These are phyloP conservation scores for Ruditapes philippinarum DNA, from an alignment of 1,140 invertebrate species.

Conservation along the genomic window DNA sequence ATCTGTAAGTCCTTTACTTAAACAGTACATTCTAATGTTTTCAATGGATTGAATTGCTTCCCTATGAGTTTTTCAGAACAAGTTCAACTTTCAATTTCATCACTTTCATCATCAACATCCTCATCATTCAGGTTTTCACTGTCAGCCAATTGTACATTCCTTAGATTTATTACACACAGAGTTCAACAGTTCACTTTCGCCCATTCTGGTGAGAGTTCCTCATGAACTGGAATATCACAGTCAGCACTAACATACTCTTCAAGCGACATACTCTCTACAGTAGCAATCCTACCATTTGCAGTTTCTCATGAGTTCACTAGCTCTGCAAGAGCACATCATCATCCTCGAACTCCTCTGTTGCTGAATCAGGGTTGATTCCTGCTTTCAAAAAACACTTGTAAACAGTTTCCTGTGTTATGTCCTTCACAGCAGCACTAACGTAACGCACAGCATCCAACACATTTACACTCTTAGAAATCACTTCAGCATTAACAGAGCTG, in stretches of 20 bases:
- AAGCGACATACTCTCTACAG: background rate
- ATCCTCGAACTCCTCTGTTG: background rate
- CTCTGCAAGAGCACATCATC: conserved; percentile 22
- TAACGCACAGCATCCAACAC: conserved; percentile 37
- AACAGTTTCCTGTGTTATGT: conserved; percentile 26
- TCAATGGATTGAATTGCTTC: too few species aligned
- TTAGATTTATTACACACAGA: background rate
- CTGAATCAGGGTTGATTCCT: background rate
- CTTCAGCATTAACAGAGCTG: background rate
- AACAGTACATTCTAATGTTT: too few species aligned
- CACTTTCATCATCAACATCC: background rate
- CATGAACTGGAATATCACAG: conserved; percentile 23
- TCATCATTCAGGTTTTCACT: background rate
- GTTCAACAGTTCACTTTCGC: background rate
- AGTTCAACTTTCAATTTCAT: too few species aligned
- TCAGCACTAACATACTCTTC: conserved; percentile 18
- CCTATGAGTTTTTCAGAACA: too few species aligned
- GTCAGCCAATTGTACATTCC: background rate
- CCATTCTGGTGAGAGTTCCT: conserved; percentile 18
- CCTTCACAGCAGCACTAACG: conserved; percentile 21
- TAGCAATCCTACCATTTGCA: background rate
- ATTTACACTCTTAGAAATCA: conserved; percentile 25
- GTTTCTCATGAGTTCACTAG: conserved; percentile 1
- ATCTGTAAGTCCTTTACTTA: too few species aligned
- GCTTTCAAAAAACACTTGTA: conserved; percentile 25